Percentiles rank a stretch among this genome's conserved stretches.
Evolutionary conservation across 2,888 invertebrate genomes (phyloP).

Genomic region (Chrysotoxum bicinctum): DNA sequence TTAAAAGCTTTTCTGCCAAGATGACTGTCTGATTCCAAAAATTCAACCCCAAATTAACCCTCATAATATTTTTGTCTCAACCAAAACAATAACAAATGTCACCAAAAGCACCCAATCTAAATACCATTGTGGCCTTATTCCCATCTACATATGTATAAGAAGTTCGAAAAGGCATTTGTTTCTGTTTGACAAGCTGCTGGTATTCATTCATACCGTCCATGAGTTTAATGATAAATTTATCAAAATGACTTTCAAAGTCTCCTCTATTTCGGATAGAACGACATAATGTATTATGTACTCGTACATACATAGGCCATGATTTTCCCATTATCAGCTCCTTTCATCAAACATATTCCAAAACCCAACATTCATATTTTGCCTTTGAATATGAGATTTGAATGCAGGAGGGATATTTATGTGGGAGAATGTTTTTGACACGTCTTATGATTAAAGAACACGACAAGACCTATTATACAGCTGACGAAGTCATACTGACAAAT

Average conservation of each 20-base stretch:
- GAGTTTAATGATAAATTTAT: slow-evolving; percentile 17
- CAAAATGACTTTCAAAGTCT: slow-evolving; percentile 17
- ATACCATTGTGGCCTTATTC: neutral
- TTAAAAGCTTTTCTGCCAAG: neutral
- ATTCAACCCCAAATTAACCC: neutral
- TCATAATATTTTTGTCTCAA: neutral
- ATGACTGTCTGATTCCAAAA: neutral
- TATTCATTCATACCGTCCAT: neutral
- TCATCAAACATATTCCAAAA: neutral
- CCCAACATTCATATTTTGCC: neutral
- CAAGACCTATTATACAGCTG: neutral
- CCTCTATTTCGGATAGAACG: neutral
- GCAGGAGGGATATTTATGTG: neutral
- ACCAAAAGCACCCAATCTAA: neutral
- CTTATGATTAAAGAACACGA: slow-evolving; percentile 1
- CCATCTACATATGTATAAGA: neutral
- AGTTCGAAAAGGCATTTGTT: neutral
- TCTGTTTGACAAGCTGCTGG: slow-evolving; percentile 14
- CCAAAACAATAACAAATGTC: neutral
- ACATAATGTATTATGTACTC: too few species aligned
- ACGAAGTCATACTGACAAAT: neutral
- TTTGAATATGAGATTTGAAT: neutral
- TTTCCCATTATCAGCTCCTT: neutral
- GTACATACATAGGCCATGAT: neutral
- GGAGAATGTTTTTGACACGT: slow-evolving; percentile 21